phyloP scores from a whole-genome alignment of 1,140 invertebrate genomes.

The Trypoxylus dichotomus region DNA sequence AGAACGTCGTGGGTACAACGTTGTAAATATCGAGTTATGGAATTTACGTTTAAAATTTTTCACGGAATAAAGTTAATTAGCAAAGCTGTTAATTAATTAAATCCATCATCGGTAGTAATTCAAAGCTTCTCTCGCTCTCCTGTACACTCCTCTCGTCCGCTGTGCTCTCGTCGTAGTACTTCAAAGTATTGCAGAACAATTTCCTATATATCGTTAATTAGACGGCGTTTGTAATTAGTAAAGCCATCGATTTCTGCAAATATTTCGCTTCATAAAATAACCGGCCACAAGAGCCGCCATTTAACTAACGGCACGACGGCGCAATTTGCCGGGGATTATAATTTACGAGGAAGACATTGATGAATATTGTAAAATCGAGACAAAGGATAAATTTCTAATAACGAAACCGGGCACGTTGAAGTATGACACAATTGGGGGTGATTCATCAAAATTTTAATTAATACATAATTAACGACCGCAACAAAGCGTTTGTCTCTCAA shows the following conservation, averaged over 20 bases:
- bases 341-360: slow-evolving; percentile 42
- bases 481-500: slow-evolving; percentile 44
- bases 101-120: slow-evolving; percentile 50
- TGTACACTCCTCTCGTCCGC: background rate
- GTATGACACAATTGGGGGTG: slow-evolving; percentile 43
- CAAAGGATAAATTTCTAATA: slow-evolving; percentile 45
- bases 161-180: slow-evolving; percentile 37
- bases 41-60: slow-evolving; percentile 30
- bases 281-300: slow-evolving; percentile 37
- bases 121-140: slow-evolving; percentile 38
- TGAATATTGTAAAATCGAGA: slow-evolving; percentile 42
- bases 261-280: slow-evolving; percentile 47
- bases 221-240: slow-evolving; percentile 52
- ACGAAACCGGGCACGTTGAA: slow-evolving; percentile 37
- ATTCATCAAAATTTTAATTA: slow-evolving; percentile 47
- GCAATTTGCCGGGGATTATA: slow-evolving; percentile 37
- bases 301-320: slow-evolving; percentile 30
- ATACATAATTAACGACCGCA: slow-evolving; percentile 46
- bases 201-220: slow-evolving; percentile 55
- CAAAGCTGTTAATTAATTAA: slow-evolving; percentile 54
- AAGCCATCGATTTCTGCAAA: slow-evolving; percentile 50
- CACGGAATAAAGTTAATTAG: slow-evolving; percentile 36
- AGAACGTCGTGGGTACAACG: background rate
- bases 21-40: slow-evolving; percentile 25
- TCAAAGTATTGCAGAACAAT: slow-evolving; percentile 54